These are phyloP conservation scores for Pachyseris speciosa DNA, from an alignment of 64 coral and sea anemone genomes.

Conservation along the genomic window DNA sequence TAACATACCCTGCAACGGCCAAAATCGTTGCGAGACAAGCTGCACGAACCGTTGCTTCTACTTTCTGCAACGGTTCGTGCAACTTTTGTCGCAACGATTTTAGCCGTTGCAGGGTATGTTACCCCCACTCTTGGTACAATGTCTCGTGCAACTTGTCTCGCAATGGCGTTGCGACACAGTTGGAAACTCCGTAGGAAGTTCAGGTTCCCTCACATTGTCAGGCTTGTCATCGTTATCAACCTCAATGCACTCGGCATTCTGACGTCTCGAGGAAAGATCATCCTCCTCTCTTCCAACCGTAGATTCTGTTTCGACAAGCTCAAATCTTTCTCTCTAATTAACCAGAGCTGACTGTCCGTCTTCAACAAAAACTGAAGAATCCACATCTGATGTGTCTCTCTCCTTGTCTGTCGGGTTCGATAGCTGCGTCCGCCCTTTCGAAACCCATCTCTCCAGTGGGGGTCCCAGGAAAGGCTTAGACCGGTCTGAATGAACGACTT, in stretches of 20 bases:
- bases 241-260: neutral
- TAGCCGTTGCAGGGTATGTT: too few relatives aligned
- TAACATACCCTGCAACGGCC: too few relatives aligned
- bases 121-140: too few relatives aligned
- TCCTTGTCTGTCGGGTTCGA: neutral
- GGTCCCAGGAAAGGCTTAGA: slow-evolving; percentile 22
- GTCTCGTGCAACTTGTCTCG: too few relatives aligned
- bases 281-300: too few relatives aligned
- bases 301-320: neutral
- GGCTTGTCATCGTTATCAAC: slow-evolving; percentile 8
- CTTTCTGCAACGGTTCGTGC: too few relatives aligned
- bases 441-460: too few relatives aligned
- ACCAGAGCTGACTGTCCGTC: neutral
- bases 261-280: too few relatives aligned
- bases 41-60: too few relatives aligned
- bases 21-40: too few relatives aligned
- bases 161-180: neutral
- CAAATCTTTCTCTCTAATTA: neutral
- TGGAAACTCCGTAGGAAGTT: neutral
- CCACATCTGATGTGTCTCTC: neutral
- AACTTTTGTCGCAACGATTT: too few relatives aligned
- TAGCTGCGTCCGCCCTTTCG: neutral
- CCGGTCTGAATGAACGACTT: slow-evolving; percentile 10
- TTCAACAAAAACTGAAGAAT: neutral
- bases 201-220: neutral